A percentile compares a stretch with the other conserved stretches of the same genome.
Conservation (phyloP, 2,113 vertebrate genomes). For the Eclectus roratus region DNA sequence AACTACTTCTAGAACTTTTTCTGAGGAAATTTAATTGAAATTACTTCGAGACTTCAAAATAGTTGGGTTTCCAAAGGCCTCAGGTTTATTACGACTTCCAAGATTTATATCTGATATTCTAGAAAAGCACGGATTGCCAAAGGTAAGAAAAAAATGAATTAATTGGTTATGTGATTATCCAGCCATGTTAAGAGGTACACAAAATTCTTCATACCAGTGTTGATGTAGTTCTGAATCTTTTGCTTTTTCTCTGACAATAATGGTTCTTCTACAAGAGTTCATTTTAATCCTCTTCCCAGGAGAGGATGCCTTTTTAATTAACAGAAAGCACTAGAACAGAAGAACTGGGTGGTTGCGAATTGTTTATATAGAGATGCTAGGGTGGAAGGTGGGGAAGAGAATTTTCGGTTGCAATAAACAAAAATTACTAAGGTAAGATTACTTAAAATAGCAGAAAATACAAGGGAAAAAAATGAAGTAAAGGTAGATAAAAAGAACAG, state of each 20-base stretch:
- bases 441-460: background rate
- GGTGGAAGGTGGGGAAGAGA: accelerated
- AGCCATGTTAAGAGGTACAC: background rate
- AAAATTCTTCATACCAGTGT: background rate
- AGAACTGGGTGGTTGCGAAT: background rate
- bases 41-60: background rate
- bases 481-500: background rate
- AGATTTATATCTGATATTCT: background rate
- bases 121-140: background rate
- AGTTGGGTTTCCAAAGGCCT: background rate
- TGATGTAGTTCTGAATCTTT: background rate
- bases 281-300: background rate
- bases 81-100: background rate
- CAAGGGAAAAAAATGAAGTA: background rate
- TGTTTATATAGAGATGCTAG: background rate
- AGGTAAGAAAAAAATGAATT: background rate
- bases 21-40: background rate
- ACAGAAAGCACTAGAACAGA: background rate
- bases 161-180: background rate
- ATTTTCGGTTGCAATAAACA: background rate
- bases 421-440: background rate
- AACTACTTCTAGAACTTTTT: background rate
- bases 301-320: background rate
- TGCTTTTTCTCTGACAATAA: background rate
- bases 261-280: background rate